These are phyloP conservation scores for Cisticola juncidis DNA, from an alignment of 2,113 vertebrate genomes.

Conservation along the genomic window DNA sequence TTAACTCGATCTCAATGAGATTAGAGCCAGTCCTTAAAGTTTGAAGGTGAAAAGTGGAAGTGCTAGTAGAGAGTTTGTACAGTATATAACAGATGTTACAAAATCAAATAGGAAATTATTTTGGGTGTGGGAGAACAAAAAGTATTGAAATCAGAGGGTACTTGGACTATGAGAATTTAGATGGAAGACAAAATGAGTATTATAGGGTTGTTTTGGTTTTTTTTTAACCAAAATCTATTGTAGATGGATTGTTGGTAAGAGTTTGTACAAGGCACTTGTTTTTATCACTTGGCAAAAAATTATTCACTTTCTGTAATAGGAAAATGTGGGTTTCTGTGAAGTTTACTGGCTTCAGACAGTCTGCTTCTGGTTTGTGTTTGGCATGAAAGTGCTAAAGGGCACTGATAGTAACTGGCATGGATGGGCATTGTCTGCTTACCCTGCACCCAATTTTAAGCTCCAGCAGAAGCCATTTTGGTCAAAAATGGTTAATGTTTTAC, in stretches of 20 bases:
- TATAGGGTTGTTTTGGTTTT: neutral
- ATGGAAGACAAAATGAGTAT: neutral
- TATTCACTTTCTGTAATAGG: neutral
- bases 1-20: accelerated
- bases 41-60: neutral
- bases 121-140: neutral
- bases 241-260: neutral
- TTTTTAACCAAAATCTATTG: accelerated
- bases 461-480: neutral
- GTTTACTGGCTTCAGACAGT: neutral
- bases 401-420: neutral
- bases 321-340: neutral
- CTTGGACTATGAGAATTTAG: neutral
- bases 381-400: neutral
- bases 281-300: neutral
- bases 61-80: neutral
- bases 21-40: neutral
- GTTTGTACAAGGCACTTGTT: neutral
- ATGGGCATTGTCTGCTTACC: neutral
- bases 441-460: neutral
- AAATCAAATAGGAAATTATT: neutral
- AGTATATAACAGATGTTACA: neutral
- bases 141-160: neutral
- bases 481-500: neutral
- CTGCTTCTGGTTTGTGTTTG: neutral